Percentiles rank a stretch among this genome's conserved stretches.
Conservation (phyloP, 2,888 invertebrate genomes). For the Dexiosoma caninum region DNA sequence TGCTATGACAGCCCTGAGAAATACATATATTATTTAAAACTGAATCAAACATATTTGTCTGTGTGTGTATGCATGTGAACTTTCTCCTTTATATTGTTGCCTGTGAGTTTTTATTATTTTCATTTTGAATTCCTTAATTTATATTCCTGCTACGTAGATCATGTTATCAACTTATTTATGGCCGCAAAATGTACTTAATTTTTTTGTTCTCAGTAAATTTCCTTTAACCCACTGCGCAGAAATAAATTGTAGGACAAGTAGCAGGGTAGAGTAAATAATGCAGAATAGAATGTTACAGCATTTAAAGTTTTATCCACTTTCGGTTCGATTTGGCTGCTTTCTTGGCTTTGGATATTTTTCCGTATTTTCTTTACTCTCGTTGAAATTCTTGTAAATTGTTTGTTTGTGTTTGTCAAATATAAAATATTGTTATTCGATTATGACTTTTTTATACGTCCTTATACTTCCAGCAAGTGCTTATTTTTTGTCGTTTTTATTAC, state of each 20-base stretch:
- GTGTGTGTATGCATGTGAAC: neutral
- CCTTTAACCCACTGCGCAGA: neutral
- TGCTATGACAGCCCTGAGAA: no score
- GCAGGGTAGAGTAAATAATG: neutral
- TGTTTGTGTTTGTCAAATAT: neutral
- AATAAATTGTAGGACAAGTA: neutral
- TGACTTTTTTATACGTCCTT: slow-evolving; percentile 25
- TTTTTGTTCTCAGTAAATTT: slow-evolving; percentile 6
- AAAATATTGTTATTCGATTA: slow-evolving; percentile 13
- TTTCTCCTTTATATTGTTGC: neutral
- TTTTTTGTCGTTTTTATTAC: no score
- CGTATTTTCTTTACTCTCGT: neutral
- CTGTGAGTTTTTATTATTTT: slow-evolving; percentile 1
- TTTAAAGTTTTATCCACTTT: slow-evolving; percentile 60
- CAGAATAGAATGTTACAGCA: slow-evolving; percentile 12
- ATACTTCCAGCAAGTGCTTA: no score
- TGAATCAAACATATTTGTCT: no score
- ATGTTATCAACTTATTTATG: slow-evolving; percentile 68
- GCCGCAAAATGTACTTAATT: slow-evolving; percentile 55
- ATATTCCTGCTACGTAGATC: slow-evolving; percentile 65
- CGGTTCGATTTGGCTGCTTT: slow-evolving; percentile 39
- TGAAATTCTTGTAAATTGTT: neutral
- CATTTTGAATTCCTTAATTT: slow-evolving; percentile 56
- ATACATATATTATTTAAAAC: no score
- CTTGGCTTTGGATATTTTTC: neutral